Evolutionary conservation across 64 coral and sea anemone genomes (phyloP), one percentile per base, ranked within the genome.

Genomic region (Actinia equina): DNA sequence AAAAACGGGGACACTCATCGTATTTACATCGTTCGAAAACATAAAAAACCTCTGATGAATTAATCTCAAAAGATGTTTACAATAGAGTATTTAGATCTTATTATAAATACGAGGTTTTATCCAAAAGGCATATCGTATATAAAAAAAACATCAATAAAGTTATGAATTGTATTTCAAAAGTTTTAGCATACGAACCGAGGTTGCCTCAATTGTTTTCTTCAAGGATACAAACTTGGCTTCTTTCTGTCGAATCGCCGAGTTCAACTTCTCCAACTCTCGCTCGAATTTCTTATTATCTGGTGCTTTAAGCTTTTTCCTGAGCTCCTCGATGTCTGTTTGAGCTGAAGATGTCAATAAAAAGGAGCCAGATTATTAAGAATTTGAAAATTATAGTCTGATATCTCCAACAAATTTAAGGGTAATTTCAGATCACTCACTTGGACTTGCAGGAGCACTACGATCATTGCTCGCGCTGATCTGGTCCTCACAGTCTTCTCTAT

Each of bases 171-270:
- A 11, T 41, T 41, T 42, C 69, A 74, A 74, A 10, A 41, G 27
- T 27, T 41, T n/a, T 65, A 65, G n/a, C 7, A 65, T 74, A 71
- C 1, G 2, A 74, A 74, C 42, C 69, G n/a, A 74, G 69, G 23
- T 26, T 41, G 69, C 8, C 11, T 41, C 10, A 26, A 2, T 30
- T 0, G 25, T 20, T 11, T 41, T 26, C 13, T 7, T 74, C 69
- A 74, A 74, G 89, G 89, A 91, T 92, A 92, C 90, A 23, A 87
- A 45, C 71, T 92, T 92, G 43, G 77, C 76, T 37, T 92, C 90
- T 17, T 42, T 15, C n/a, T 87, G 71, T 5, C 90, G 90, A 69
- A 92, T 87, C 87, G 70, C 59, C 4, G 30, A 43, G 7, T 37
- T 19, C 8, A 92, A 46, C 64, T 86, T 79, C 45, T 92, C 85